A percentile compares a stretch with the other conserved stretches of the same genome.
Conservation (phyloP, 2,113 vertebrate genomes). For the Alethe diademata region DNA sequence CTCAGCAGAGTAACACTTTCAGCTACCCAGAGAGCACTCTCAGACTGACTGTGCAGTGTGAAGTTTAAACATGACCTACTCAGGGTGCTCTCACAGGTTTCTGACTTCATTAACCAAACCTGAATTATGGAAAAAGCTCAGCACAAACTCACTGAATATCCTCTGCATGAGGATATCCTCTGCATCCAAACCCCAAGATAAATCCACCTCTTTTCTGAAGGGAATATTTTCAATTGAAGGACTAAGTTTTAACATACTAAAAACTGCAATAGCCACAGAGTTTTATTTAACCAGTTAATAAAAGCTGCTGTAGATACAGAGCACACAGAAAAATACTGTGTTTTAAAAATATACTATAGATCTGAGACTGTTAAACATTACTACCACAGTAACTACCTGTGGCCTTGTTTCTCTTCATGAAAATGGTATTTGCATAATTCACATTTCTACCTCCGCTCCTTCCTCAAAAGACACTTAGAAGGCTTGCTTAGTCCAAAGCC, state of each 20-base stretch:
- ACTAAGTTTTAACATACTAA: not conserved
- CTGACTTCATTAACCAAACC: not conserved
- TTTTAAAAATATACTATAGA: not conserved
- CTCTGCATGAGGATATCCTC: not conserved
- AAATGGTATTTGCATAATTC: not conserved
- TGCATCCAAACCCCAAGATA: not conserved
- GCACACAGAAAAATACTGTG: not conserved
- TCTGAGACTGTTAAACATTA: not conserved
- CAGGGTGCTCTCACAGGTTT: not conserved
- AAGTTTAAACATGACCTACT: not conserved
- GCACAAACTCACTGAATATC: not conserved
- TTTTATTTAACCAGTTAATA: not conserved
- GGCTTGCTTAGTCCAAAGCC: not conserved
- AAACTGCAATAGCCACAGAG: not conserved
- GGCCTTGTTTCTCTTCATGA: not conserved
- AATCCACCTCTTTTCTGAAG: not conserved
- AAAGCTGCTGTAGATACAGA: not conserved
- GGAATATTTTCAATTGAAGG: not conserved
- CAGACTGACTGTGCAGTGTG: not conserved
- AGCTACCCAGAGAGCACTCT: not conserved
- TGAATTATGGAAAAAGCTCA: accelerated
- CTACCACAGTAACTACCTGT: accelerated
- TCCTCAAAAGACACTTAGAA: not conserved
- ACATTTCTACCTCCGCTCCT: not conserved
- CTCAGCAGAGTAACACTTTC: not conserved